Evolutionary conservation across 2,113 vertebrate genomes (phyloP).

Genomic region (Leucopsar rothschildi): DNA sequence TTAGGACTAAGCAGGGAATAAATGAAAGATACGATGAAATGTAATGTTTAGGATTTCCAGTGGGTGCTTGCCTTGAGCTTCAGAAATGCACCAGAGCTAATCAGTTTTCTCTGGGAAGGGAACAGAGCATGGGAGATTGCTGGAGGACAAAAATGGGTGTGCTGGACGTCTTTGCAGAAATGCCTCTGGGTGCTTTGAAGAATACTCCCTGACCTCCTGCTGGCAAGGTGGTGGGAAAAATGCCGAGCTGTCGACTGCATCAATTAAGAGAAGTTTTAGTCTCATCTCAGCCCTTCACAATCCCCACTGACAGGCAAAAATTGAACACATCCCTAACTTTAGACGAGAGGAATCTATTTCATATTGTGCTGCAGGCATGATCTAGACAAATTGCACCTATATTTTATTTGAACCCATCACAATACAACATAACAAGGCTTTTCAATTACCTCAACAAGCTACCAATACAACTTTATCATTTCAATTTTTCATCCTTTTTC

Average conservation of each 20-base stretch:
- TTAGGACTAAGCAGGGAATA: no score
- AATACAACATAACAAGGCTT: constrained; percentile 60
- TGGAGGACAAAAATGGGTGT: background rate
- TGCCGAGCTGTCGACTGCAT: background rate
- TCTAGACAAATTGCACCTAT: constrained; percentile 67
- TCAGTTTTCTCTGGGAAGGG: background rate
- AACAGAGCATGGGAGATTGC: background rate
- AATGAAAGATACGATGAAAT: no score
- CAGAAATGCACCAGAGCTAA: background rate
- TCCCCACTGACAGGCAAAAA: constrained; percentile 59
- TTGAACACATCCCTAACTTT: constrained; percentile 23
- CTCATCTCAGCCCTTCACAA: constrained; percentile 37
- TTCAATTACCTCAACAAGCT: constrained; percentile 74
- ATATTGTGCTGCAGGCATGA: constrained; percentile 49
- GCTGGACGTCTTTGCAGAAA: background rate
- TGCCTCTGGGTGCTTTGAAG: background rate
- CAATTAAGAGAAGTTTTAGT: constrained; percentile 51
- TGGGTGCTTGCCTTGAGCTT: background rate
- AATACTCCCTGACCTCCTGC: background rate
- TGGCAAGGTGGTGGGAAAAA: background rate
- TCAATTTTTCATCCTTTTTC: constrained; percentile 71
- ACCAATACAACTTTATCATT: constrained; percentile 68
- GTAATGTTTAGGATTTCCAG: no score
- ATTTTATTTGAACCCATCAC: constrained; percentile 71
- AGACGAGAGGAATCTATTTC: constrained; percentile 46